Base-by-base conservation (phyloP, 2,113 vertebrate species). In the Cyprinodon brontotheroides region DNA sequence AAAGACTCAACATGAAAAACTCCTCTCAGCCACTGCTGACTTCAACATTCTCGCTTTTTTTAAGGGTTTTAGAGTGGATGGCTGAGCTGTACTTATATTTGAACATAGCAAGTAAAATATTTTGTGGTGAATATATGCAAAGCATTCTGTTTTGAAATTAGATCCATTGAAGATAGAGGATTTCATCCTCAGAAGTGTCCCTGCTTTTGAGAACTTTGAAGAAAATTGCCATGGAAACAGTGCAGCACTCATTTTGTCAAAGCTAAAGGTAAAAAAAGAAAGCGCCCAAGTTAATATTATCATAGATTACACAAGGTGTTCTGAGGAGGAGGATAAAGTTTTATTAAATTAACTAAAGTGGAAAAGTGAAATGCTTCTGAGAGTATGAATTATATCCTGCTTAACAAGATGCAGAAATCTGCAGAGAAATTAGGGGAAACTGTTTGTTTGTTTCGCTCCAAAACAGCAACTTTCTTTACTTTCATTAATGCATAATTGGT, bases 201-300 rank as follows among this genome's bases (percentile, higher is more conserved):
- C 67, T 72, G 50, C 62, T 29, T 47, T 73, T 60, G 53, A 62
- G 29, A 67, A 70, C 40, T 77, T 45, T 72, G 45, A 61, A 75
- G 63, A 73, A 60, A 36, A 84, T 90, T 72, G 70, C 90, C 86
- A 89, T 90, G 83, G 88, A 79, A 87, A 91, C 84, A 36, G 47
- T 75, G 59, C 39, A 62, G 65, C 12, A 57, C 75, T 65, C 43
- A 66, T 8, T 65, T 38, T 40, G 45, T 7, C 57, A 39, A n/a
- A 67, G 75, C 70, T 73, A 57, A 74, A 41, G 62, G 65, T 79
- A 57, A 84, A 62, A 84, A 62, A 22, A 62, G 59, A 50, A 4
- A 36, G 63, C 29, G n/a, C 57, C 50, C 15, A 63, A 43, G 14
- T 53, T 61, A 10, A 69, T 65, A 61, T 61, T 59, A 38, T 68